Percentiles rank a stretch among this genome's conserved stretches.
Evolutionary conservation across 1,140 invertebrate species (phyloP).

Genomic region (Planococcus citri): DNA sequence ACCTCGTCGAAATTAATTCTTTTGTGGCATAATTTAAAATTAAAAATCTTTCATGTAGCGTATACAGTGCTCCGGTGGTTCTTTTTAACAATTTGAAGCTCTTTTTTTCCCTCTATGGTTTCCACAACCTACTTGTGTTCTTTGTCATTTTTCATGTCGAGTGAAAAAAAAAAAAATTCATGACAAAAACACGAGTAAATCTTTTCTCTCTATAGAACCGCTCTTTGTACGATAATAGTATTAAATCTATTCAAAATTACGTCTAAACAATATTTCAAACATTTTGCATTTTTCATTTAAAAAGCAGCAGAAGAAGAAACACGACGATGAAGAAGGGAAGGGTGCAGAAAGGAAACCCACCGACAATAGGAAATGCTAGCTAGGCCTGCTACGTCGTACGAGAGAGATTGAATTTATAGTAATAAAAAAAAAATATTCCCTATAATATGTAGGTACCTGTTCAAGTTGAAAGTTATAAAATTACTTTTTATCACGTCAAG

Average conservation of each 20-base stretch:
- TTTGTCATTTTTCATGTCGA: slow-evolving; percentile 5
- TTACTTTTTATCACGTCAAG: slow-evolving; percentile 1
- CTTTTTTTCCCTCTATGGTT: neutral
- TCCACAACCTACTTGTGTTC: neutral
- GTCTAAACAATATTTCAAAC: neutral
- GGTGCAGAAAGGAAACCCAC: neutral
- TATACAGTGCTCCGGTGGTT: neutral
- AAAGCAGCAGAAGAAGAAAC: no score
- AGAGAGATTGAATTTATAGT: neutral
- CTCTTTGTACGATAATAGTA: neutral
- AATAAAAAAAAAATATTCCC: no score
- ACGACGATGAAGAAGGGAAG: no score
- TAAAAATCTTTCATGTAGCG: neutral
- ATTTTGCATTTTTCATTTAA: neutral
- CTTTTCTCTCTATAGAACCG: neutral
- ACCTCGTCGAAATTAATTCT: slow-evolving; percentile 2
- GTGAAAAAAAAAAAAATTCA: neutral
- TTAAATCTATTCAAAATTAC: slow-evolving; percentile 8
- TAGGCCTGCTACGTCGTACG: no score
- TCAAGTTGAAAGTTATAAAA: neutral
- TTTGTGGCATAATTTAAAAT: neutral
- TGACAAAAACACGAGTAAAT: neutral
- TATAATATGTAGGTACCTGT: neutral
- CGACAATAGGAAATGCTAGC: no score
- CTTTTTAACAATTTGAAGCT: neutral